Evolutionary conservation across 2,888 invertebrate species (phyloP).

Genomic region (Pardosa pseudoannulata): DNA sequence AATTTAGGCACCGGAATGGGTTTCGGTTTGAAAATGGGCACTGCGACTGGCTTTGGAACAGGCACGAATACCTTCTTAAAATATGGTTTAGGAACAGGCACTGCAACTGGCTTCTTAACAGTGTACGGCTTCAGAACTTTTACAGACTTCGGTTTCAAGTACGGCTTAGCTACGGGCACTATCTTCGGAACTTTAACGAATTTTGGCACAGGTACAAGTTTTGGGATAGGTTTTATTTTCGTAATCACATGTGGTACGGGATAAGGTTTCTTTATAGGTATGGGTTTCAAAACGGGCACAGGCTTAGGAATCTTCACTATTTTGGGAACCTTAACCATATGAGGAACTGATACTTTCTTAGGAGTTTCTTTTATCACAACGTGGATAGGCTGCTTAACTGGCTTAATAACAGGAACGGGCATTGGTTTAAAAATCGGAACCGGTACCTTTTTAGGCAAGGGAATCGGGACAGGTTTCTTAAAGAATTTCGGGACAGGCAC

Average conservation of each 20-base stretch:
- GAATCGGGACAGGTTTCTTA: constrained; percentile 51
- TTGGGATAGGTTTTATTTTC: constrained; percentile 55
- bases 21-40: constrained; percentile 43
- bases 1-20: constrained; percentile 59
- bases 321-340: constrained; percentile 42
- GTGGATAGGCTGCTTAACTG: constrained; percentile 60
- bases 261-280: constrained; percentile 41
- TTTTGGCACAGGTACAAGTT: constrained; percentile 59
- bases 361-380: constrained; percentile 42
- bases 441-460: constrained; percentile 48
- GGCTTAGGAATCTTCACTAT: constrained; percentile 54
- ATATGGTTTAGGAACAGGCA: constrained; percentile 57
- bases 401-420: constrained; percentile 51
- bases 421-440: constrained; percentile 47
- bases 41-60: constrained; percentile 40
- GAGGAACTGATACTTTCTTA: constrained; percentile 34
- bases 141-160: constrained; percentile 46
- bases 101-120: constrained; percentile 49
- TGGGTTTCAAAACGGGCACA: constrained; percentile 44
- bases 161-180: constrained; percentile 44
- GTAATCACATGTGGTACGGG: constrained; percentile 50
- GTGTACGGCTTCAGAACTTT: constrained; percentile 47
- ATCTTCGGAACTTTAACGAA: constrained; percentile 59
- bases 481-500: constrained; percentile 63
- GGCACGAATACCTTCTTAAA: constrained; percentile 36